Base-by-base conservation (phyloP, 2,888 invertebrate genomes). In the Cerceris ruficornis region DNA sequence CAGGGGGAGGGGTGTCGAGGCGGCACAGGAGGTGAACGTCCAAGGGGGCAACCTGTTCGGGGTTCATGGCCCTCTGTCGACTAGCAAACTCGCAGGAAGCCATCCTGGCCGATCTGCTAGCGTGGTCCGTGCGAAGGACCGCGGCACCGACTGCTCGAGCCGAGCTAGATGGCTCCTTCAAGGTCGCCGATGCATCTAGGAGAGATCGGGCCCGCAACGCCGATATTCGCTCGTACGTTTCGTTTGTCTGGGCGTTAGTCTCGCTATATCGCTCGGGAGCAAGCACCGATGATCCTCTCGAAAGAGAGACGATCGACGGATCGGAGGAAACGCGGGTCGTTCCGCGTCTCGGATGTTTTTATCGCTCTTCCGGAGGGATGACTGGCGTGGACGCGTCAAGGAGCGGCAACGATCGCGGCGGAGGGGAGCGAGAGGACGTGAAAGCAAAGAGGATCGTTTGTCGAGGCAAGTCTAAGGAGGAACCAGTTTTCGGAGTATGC, bases 41-140 rank as follows among this genome's bases (percentile, higher is more conserved):
- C 92, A 92, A 91, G 90, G 91, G 91, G 91, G 90, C 92, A 92
- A 92, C 92, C 92, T 92, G 92, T 92, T 92, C 92, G 91, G 91
- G 91, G 92, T 92, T 92, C 92, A 92, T 92, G 92, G 92, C 92
- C 92, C 92, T 91, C 86, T 88, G 80, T 86, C 87, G 89, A 89
- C 90, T 91, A 91, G 92, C 91, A 88, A 91, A 90, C 88, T 87
- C 82, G 85, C 85, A 82, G 83, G 84, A 83, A 84, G 82, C 83
- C 87, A 86, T 86, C 85, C 86, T 87, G 87, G 84, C 88, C 85
- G 88, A 89, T 88, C 89, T 84, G 89, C 88, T 89, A 89, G 89
- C 76, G 17, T 57, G 79, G 64, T 75, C 62, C 74, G 83, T 70
- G 86, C 84, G 70, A 78, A 87, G 84, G 82, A 82, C 75, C 82